Conservation (phyloP, 2,888 invertebrate genomes). For the Lacanobia wlatinum region DNA sequence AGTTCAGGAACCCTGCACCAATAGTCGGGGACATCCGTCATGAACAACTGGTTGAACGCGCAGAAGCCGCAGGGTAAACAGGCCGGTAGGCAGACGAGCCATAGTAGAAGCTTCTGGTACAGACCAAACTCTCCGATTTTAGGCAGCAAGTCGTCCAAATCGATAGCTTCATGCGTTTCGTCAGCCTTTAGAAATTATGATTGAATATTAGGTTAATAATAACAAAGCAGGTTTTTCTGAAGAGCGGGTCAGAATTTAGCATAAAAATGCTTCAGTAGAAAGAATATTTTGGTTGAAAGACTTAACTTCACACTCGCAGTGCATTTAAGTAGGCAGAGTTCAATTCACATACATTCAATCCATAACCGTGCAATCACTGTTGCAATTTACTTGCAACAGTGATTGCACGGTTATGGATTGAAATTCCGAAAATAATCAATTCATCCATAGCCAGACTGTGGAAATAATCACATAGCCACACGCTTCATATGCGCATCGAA, state of each 20-base stretch:
- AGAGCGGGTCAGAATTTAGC: slow-evolving; percentile 18
- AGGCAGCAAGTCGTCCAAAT: slow-evolving; percentile 96
- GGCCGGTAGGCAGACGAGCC: slow-evolving; percentile 96
- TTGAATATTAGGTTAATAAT: slow-evolving; percentile 27
- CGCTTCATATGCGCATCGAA: not conserved
- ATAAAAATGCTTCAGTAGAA: slow-evolving; percentile 1
- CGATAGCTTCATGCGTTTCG: slow-evolving; percentile 87
- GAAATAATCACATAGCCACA: slow-evolving; percentile 2
- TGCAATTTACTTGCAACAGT: slow-evolving; percentile 1
- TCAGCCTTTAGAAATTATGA: slow-evolving; percentile 42
- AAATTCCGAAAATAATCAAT: slow-evolving; percentile 6
- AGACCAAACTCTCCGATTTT: slow-evolving; percentile 97
- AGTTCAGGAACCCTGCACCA: slow-evolving; percentile 95
- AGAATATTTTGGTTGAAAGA: not conserved
- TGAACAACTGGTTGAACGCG: slow-evolving; percentile 98
- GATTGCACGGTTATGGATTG: not conserved
- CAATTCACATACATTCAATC: too few relatives aligned
- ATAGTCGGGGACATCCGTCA: slow-evolving; percentile 96
- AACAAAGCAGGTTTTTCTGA: slow-evolving; percentile 3
- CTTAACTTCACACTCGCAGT: not conserved
- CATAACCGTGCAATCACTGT: too few relatives aligned
- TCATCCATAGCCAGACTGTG: not conserved
- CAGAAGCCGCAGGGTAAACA: slow-evolving; percentile 97
- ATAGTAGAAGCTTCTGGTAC: slow-evolving; percentile 96
- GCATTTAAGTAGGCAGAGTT: not conserved